Evolutionary conservation across 92 coral and sea anemone genomes (phyloP).

Genomic region (Chrysogorgia sp.): DNA sequence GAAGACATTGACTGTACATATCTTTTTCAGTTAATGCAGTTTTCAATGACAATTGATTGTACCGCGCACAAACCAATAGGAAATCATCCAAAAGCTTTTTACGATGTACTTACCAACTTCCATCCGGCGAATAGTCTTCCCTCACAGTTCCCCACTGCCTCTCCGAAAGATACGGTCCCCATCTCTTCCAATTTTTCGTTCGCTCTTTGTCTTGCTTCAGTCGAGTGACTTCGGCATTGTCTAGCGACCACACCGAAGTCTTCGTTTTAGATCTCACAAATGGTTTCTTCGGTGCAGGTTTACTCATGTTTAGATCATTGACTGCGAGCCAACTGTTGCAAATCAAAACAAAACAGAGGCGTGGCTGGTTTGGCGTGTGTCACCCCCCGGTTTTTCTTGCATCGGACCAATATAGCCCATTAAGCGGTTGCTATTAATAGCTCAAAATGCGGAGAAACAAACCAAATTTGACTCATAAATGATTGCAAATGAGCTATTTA

Average conservation of each 20-base stretch:
- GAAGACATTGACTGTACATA: too few species aligned
- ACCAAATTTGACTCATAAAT: too few species aligned
- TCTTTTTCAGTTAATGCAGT: too few species aligned
- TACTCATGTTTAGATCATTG: background rate
- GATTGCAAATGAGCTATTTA: too few species aligned
- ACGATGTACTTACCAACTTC: constrained; percentile 69
- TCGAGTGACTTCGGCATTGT: constrained; percentile 71
- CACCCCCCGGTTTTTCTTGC: too few species aligned
- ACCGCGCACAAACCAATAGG: background rate
- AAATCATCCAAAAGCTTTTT: background rate
- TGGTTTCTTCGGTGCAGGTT: background rate
- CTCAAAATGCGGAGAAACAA: too few species aligned
- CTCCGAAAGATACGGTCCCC: constrained; percentile 98
- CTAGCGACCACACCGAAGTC: constrained; percentile 60
- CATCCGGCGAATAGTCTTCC: constrained; percentile 93
- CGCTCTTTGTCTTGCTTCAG: constrained; percentile 76
- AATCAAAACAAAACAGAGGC: background rate
- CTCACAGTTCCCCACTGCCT: constrained; percentile 99
- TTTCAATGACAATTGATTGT: background rate
- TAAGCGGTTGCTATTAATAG: too few species aligned
- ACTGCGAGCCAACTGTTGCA: background rate
- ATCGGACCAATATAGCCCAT: too few species aligned
- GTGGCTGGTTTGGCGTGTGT: background rate
- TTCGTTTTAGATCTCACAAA: constrained; percentile 19
- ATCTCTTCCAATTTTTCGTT: constrained; percentile 88